Evolutionary conservation across 2,888 invertebrate species (phyloP), one percentile per base, ranked within the genome.

Genomic region (Hirtodrosophila histrioides): DNA sequence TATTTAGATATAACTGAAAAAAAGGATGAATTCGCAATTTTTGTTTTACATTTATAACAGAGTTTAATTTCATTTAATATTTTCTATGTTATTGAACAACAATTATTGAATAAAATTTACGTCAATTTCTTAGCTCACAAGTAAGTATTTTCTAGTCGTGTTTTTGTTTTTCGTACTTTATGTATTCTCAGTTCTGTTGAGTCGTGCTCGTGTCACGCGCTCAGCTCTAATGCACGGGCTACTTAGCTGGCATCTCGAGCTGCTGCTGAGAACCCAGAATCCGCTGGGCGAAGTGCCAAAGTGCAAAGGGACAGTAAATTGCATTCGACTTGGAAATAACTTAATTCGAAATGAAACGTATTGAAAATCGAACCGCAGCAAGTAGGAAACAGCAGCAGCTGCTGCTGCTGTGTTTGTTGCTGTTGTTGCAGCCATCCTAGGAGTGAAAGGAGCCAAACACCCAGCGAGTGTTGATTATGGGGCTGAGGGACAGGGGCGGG

Each of bases 251-350:
- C 41, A 43, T 40, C 11, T 39, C 35, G n/a, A 56, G 24, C 23
- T 37, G 40, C 39, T 24, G 6, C 31, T 8, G 4, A 31, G 9
- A 31, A 17, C 49, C 27, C 39, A 54, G 53, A 75, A 67, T 61
- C 1, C 57, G 57, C 61, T 69, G 61, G 65, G 74, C 65, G 54
- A 74, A 74, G 78, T 78, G 78, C 66, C 70, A 78, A 75, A 69
- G 69, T 74, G 78, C 69, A 77, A 73, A 75, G 74, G 69, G 65
- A 78, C 79, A 69, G 66, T 71, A 74, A 76, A 78, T 78, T 80
- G 74, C 74, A 76, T 79, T 76, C 69, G 63, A 64, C 71, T 77
- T 60, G 67, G 66, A 69, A 74, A 74, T 77, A 80, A 80, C 74
- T 80, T 80, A 71, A 80, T 74, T 71, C 71, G 60, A 67, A 74